These are phyloP conservation scores for Mustelus asterias DNA, from an alignment of 2,113 vertebrate species.

Conservation along the genomic window DNA sequence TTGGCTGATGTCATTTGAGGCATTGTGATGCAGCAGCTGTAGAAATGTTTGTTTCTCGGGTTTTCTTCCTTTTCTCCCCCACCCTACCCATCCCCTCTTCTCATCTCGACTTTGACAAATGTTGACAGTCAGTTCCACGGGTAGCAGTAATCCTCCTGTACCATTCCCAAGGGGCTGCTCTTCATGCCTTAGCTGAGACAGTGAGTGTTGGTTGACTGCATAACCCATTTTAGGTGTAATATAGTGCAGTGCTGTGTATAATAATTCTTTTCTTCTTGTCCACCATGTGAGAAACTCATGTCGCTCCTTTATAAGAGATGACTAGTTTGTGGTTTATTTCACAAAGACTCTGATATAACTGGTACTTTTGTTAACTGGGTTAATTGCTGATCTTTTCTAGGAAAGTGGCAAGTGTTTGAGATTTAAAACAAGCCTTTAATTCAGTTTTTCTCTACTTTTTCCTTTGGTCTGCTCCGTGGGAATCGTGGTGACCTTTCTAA, in stretches of 20 bases:
- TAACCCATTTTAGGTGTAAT: background rate
- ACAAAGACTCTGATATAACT: background rate
- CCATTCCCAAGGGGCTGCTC: background rate
- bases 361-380: background rate
- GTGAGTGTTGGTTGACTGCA: background rate
- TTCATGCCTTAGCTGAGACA: conserved; percentile 28
- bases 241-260: background rate
- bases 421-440: conserved; percentile 5
- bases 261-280: background rate
- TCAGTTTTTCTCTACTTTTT: background rate
- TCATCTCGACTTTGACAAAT: background rate
- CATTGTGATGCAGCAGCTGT: conserved; percentile 23
- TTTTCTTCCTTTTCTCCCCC: conserved; percentile 5
- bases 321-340: background rate
- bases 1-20: conserved; percentile 27
- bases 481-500: background rate
- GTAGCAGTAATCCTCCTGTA: background rate
- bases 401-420: background rate
- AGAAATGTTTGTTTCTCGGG: conserved; percentile 14
- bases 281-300: background rate
- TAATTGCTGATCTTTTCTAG: background rate
- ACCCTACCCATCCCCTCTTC: background rate
- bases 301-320: background rate
- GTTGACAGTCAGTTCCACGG: background rate
- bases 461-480: background rate